phyloP scores from a whole-genome alignment of 37 sponge, comb jelly and placozoan species.

The Cliona cf. orientalis region DNA sequence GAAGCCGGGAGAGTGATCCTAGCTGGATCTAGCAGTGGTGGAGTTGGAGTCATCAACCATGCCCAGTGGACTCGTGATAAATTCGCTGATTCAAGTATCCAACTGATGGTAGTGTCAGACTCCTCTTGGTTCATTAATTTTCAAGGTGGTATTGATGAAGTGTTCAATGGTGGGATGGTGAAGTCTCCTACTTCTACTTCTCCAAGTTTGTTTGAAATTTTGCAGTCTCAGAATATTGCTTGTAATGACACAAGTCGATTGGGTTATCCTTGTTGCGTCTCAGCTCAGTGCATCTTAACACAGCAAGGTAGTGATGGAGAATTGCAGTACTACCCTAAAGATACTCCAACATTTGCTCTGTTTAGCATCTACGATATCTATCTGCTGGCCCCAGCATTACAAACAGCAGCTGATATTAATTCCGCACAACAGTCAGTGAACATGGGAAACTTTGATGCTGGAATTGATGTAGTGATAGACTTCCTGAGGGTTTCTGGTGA shows the following conservation, averaged over 20 bases:
- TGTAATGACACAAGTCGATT: constrained; percentile 29
- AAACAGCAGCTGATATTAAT: not conserved
- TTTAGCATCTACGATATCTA: constrained; percentile 76
- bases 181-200: too few relatives aligned
- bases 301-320: not conserved
- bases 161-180: not conserved
- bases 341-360: constrained; percentile 35
- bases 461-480: not conserved
- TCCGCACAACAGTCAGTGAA: too few relatives aligned
- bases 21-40: constrained; percentile 84
- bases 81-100: too few relatives aligned
- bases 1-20: constrained; percentile 53
- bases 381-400: constrained; percentile 39
- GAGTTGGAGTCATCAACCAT: constrained; percentile 76
- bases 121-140: constrained; percentile 95
- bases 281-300: constrained; percentile 68
- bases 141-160: constrained; percentile 18
- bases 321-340: constrained; percentile 43
- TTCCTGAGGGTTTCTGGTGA: constrained; percentile 50
- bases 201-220: too few relatives aligned
- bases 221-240: too few relatives aligned
- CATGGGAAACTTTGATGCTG: not conserved
- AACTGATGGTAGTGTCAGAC: constrained; percentile 56
- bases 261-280: constrained; percentile 81
- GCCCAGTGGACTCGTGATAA: constrained; percentile 54